Evolutionary conservation across 2,888 invertebrate species (phyloP).

Genomic region (Phaedon cochleariae): DNA sequence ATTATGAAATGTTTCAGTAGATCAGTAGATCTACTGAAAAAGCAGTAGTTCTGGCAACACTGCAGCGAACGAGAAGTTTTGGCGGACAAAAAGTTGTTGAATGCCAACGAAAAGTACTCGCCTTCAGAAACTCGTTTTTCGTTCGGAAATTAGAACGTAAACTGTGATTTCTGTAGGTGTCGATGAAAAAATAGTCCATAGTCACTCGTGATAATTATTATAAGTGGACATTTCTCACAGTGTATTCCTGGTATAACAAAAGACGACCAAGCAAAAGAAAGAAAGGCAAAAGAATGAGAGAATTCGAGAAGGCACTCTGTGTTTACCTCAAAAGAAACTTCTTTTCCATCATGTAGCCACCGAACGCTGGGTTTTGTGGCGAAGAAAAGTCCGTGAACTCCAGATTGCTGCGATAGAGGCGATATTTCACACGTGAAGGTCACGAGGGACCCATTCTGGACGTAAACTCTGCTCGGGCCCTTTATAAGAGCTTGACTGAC

Average conservation of each 20-base stretch:
- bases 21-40: too few relatives aligned
- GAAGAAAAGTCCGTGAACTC: constrained; percentile 44
- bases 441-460: constrained; percentile 65
- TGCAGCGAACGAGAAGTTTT: too few relatives aligned
- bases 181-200: too few relatives aligned
- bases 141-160: too few relatives aligned
- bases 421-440: constrained; percentile 68
- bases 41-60: too few relatives aligned
- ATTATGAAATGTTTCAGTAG: too few relatives aligned
- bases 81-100: too few relatives aligned
- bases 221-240: too few relatives aligned
- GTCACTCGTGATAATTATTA: too few relatives aligned
- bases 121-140: too few relatives aligned
- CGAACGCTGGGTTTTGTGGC: constrained; percentile 57
- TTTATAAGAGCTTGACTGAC: constrained; percentile 63
- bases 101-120: too few relatives aligned
- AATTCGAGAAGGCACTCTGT: constrained; percentile 10
- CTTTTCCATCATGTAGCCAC: constrained; percentile 68
- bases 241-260: neutral
- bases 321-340: constrained; percentile 67
- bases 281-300: neutral
- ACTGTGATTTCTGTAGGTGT: too few relatives aligned
- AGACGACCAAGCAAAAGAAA: neutral
- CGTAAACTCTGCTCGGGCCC: constrained; percentile 66
- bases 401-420: constrained; percentile 47